phyloP scores from a whole-genome alignment of 2,888 invertebrate genomes.

The Dyspetes luteomarginatus region DNA sequence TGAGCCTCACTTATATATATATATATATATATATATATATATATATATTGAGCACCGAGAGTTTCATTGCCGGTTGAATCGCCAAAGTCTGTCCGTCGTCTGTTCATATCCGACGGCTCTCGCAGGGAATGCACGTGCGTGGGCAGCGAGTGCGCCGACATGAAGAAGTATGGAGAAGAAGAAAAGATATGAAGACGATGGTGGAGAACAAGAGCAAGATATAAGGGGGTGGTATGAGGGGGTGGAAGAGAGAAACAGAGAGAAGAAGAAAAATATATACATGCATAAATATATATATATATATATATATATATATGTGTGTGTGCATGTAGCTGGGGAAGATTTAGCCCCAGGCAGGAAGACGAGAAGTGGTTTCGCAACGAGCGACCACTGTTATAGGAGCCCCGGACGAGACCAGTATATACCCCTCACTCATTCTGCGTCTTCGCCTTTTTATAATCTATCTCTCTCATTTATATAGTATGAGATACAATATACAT shows the following conservation, averaged over 20 bases:
- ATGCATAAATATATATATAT: too few species aligned
- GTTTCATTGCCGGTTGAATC: neutral
- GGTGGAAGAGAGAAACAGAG: neutral
- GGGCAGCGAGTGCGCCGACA: constrained; percentile 71
- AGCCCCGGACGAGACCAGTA: constrained; percentile 65
- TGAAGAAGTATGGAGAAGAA: constrained; percentile 42
- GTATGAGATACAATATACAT: constrained; percentile 32
- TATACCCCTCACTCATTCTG: constrained; percentile 51
- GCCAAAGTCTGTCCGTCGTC: constrained; percentile 38
- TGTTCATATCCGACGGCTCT: constrained; percentile 54
- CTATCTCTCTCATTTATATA: constrained; percentile 61
- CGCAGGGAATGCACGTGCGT: constrained; percentile 75
- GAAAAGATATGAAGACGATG: constrained; percentile 45
- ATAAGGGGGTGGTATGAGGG: constrained; percentile 15
- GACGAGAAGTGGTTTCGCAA: constrained; percentile 77
- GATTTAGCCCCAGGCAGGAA: constrained; percentile 74
- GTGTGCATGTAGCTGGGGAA: constrained; percentile 24
- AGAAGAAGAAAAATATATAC: constrained; percentile 50
- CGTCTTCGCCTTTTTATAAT: constrained; percentile 47
- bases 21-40: too few species aligned
- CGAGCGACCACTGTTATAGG: constrained; percentile 73
- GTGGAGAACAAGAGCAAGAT: constrained; percentile 33
- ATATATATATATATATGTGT: constrained; percentile 61
- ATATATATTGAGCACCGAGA: too few species aligned
- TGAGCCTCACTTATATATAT: too few species aligned